Base-by-base conservation (phyloP, 1,140 invertebrate species). In the Tetragnatha versicolor region DNA sequence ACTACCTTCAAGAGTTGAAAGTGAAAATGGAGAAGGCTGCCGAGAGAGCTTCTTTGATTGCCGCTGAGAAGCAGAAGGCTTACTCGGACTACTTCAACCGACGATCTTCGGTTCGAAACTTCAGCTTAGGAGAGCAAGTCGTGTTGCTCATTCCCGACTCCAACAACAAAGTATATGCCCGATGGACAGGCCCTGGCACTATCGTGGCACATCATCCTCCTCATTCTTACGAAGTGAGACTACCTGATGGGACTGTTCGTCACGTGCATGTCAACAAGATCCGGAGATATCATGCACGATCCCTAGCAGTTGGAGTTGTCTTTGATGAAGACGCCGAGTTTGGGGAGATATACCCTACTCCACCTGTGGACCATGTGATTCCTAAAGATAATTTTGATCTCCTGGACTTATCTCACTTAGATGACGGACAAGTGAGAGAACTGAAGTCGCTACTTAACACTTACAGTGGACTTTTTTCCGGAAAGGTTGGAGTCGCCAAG, bases 1-100 rank as follows among this genome's bases (percentile, higher is more conserved):
- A 42, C n/a, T 45, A 42, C 17, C 37, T 65, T 42, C 35, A 65
- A 45, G 22, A 60, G 12, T 60, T 60, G 20, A 60, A 35, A 33
- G 35, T 60, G 35, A 35, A 0, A 22, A 33, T 60, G 17, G 58
- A 17, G 12, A 9, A 60, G 20, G 29, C 2, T 60, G 58, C 58
- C n/a, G 58, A 33, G 3, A 12, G 37, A 35, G 31, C 9, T 33
- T n/a, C 2, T 7, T 29, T 35, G 31, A 29, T 2, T 35, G 58
- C 58, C 0, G n/a, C 6, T 29, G 31, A 4, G 2, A 60, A 60
- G 9, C 58, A 60, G 37, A 0, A 37, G 20, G 20, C 14, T 31
- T 35, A 60, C 22, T 7, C 29, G 6, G 12, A 60, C 17, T 35
- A 35, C 14, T 60, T 60, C 22, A 60, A 60, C 7, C 12, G 29